Conservation (phyloP, 2,113 vertebrate genomes). For the Colius striatus region DNA sequence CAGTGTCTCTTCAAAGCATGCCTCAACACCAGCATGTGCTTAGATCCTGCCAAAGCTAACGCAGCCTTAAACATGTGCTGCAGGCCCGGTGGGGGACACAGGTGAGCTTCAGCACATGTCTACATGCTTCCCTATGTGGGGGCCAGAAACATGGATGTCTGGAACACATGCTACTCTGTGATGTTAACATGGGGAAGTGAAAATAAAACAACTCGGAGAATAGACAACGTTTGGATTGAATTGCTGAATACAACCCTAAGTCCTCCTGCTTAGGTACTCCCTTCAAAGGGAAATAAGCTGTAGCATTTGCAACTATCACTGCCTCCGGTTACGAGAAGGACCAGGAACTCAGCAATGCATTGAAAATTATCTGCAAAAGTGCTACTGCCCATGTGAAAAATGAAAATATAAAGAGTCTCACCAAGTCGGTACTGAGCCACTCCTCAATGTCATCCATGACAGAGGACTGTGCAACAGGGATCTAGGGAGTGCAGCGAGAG, state of each 20-base stretch:
- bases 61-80: not conserved
- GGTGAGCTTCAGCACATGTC: not conserved
- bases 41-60: not conserved
- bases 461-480: slow-evolving; percentile 91
- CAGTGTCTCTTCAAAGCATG: slow-evolving; percentile 14
- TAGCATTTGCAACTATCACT: not conserved
- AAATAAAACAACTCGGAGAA: not conserved
- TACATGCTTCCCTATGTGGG: not conserved
- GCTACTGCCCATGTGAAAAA: not conserved
- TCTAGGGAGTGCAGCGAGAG: slow-evolving; percentile 85
- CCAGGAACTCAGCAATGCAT: slow-evolving; percentile 36
- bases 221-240: not conserved
- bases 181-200: not conserved
- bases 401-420: slow-evolving; percentile 86
- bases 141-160: not conserved
- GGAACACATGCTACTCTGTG: not conserved
- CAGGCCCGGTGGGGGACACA: not conserved
- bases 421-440: slow-evolving; percentile 98
- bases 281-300: not conserved
- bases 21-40: not conserved
- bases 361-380: not conserved
- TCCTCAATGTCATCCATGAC: slow-evolving; percentile 99
- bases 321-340: not conserved
- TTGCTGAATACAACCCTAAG: not conserved
- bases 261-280: not conserved